Percentiles rank a stretch among this genome's conserved stretches.
Conservation (phyloP, 64 coral and sea anemone species). For the Anthopleura sola region DNA sequence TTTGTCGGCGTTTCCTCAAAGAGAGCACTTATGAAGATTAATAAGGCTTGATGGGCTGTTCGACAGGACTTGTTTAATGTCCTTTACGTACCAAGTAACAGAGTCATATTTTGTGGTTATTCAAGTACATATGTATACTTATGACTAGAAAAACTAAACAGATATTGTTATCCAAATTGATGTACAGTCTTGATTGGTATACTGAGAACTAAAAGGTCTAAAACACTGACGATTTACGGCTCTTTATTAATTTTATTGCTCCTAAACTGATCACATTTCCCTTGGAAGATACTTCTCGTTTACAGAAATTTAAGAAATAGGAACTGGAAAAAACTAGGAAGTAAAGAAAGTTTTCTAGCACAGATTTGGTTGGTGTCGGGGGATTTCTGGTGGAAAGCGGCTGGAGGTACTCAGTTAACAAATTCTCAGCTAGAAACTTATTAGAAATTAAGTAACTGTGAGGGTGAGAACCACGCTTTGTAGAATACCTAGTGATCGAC, state of each 20-base stretch:
- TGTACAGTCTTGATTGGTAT: not conserved
- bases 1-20: constrained; percentile 2
- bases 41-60: not conserved
- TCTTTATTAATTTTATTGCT: constrained; percentile 16
- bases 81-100: not conserved
- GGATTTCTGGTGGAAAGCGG: not conserved
- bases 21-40: not conserved
- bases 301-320: not conserved
- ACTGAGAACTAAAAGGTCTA: constrained; percentile 1
- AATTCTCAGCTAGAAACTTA: no score
- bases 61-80: constrained; percentile 17
- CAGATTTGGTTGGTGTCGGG: not conserved
- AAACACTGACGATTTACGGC: constrained; percentile 3
- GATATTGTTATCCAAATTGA: not conserved
- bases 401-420: not conserved
- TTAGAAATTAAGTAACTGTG: not conserved
- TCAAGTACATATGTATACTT: constrained; percentile 7
- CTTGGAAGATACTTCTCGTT: not conserved
- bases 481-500: not conserved
- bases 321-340: not conserved
- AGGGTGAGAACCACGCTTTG: not conserved
- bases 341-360: not conserved
- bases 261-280: not conserved
- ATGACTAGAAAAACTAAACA: not conserved
- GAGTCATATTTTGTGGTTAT: not conserved